Base-by-base conservation (phyloP, 2,797 vertebrate genomes). In the Pseudochirops cupreus region DNA sequence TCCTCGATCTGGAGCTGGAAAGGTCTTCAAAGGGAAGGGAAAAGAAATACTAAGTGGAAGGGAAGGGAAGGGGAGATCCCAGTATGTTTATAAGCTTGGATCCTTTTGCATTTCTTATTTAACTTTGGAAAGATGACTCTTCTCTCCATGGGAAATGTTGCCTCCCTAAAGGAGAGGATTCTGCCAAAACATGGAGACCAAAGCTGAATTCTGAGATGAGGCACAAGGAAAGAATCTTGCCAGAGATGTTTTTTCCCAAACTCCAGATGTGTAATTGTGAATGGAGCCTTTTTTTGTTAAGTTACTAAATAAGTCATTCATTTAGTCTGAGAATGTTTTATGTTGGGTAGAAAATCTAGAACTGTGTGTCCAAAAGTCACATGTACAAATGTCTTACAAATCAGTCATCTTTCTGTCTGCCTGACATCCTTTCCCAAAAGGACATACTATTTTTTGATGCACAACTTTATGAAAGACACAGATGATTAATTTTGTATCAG, bases 211-310 rank as follows among this genome's bases (percentile, higher is more conserved):
- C 87, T 55, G 56, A 93, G 33, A 91, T 56, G 0, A 91, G 56
- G 11, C 93, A 56, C 50, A 56, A 97, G 90, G 54, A 95, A 26
- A 97, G 92, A 89, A 95, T 95, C 95, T 59, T 55, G 28, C 52
- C 93, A 97, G 92, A 97, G 94, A 91, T 82, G 94, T 97, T 18
- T 58, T 58, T 91, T 54, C 94, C 96, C 62, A 56, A 56, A 67
- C 14, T 21, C 1, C 7, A 82, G 91, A 94, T 94, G 56, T 91
- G 90, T 53, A 92, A 18, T 52, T 94, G 57, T 96, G 95, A 97
- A 97, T 98, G 96, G 94, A 97, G 91, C 91, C 89, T 53, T 98
- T 96, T 96, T 98, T 98, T 98, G 96, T 74, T 95, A 9, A 95
- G 92, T 91, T 94, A 39, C 97, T 97, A 96, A 98, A 95, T 94